Evolutionary conservation across 1,140 invertebrate species (phyloP).

Genomic region (Pseudobourletiella spinata): DNA sequence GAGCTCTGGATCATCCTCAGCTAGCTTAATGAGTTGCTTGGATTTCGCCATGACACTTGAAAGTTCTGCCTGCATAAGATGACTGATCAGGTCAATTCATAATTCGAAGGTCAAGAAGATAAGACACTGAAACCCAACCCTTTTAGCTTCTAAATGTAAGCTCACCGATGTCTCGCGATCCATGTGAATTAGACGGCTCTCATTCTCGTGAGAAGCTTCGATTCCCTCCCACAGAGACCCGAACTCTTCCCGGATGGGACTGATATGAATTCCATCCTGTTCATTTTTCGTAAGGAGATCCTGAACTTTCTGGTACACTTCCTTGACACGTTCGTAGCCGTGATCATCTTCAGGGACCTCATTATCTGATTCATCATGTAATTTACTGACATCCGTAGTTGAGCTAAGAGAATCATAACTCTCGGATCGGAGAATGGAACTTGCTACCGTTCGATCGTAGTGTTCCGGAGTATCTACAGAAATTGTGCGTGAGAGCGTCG

Average conservation of each 20-base stretch:
- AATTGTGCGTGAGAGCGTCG: too few species aligned
- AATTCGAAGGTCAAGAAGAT: too few species aligned
- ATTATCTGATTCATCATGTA: neutral
- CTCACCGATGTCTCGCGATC: constrained; percentile 13
- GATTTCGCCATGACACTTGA: constrained; percentile 19
- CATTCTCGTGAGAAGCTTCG: constrained; percentile 13
- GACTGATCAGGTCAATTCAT: too few species aligned
- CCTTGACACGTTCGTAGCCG: constrained; percentile 6
- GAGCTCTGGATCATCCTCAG: constrained; percentile 24
- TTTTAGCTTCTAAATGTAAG: too few species aligned
- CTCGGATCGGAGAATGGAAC: too few species aligned
- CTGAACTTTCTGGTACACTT: neutral
- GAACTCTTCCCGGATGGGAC: constrained; percentile 18
- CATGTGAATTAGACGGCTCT: constrained; percentile 1
- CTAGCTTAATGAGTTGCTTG: constrained; percentile 16
- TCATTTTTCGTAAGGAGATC: neutral
- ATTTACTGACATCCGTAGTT: too few species aligned
- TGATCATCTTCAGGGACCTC: constrained; percentile 6
- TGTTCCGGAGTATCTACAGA: too few species aligned
- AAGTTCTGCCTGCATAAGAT: constrained; percentile 16
- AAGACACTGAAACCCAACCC: too few species aligned
- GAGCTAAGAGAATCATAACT: too few species aligned
- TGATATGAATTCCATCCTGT: constrained; percentile 7
- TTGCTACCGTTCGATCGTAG: too few species aligned
- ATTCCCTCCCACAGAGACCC: constrained; percentile 13